Percentiles rank a stretch among this genome's conserved stretches.
These are phyloP conservation scores for Trichonephila inaurata DNA, from an alignment of 1,140 invertebrate genomes.

Conservation along the genomic window DNA sequence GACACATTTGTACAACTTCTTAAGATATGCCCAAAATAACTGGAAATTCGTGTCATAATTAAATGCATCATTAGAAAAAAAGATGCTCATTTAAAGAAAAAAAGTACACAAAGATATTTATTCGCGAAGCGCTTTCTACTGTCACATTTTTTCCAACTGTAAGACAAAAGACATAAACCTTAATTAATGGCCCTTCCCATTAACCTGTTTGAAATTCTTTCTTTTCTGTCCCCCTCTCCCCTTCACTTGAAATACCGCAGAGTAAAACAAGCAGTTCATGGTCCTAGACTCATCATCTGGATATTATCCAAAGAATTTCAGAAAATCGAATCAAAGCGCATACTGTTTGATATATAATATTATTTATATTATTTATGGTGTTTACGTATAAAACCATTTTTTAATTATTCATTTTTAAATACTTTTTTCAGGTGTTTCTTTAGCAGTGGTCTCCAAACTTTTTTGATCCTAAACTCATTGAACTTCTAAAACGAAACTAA, in stretches of 20 bases:
- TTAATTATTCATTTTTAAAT: no score
- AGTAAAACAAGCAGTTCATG: not conserved
- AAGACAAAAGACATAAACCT: not conserved
- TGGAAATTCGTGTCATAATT: not conserved
- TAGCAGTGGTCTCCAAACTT: no score
- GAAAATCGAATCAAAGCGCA: not conserved
- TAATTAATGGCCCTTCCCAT: conserved; percentile 10
- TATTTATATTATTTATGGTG: no score
- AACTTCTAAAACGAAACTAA: no score
- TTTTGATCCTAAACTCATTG: no score
- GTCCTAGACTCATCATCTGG: not conserved
- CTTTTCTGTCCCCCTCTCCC: not conserved
- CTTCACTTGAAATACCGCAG: not conserved
- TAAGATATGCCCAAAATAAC: conserved; percentile 15
- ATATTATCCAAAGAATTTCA: not conserved
- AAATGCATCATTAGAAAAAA: not conserved
- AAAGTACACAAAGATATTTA: not conserved
- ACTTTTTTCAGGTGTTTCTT: no score
- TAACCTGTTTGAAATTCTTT: conserved; percentile 28
- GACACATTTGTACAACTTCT: not conserved
- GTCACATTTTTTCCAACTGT: not conserved
- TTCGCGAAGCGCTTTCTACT: not conserved
- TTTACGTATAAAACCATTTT: no score
- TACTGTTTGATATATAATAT: no score
- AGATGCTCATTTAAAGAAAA: not conserved